Conservation (phyloP, 2,888 invertebrate species). For the Melieria omissa region DNA sequence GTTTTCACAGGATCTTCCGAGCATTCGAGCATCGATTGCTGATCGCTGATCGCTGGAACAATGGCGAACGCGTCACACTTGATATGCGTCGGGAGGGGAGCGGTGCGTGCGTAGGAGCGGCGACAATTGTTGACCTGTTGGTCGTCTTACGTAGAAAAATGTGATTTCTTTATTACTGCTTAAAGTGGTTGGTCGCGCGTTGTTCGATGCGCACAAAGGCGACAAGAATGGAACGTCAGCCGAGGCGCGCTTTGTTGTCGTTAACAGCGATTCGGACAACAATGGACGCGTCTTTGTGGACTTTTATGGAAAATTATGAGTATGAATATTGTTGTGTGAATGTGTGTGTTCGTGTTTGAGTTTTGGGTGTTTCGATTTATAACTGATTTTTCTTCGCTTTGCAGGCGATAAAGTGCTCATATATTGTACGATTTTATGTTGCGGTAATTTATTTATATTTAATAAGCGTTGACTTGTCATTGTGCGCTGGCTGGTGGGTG, state of each 20-base stretch:
- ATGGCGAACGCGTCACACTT: constrained; percentile 13
- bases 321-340: constrained; percentile 15
- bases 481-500: constrained; percentile 16
- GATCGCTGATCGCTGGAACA: constrained; percentile 43
- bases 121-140: constrained; percentile 45
- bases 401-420: constrained; percentile 5
- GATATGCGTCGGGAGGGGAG: not conserved
- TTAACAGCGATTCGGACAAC: constrained; percentile 28
- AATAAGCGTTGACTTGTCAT: constrained; percentile 39
- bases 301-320: constrained; percentile 33
- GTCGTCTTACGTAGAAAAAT: constrained; percentile 39
- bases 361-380: too few species aligned
- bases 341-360: not conserved
- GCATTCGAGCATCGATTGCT: not conserved
- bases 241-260: constrained; percentile 24
- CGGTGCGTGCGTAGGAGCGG: not conserved
- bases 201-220: not conserved
- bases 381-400: too few species aligned
- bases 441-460: constrained; percentile 41
- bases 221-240: constrained; percentile 15
- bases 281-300: constrained; percentile 19
- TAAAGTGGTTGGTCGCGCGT: not conserved
- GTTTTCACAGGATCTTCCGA: constrained; percentile 14
- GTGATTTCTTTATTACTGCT: constrained; percentile 32
- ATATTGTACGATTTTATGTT: constrained; percentile 13